Base-by-base conservation (phyloP, 2,888 invertebrate species). In the Myopa testacea region DNA sequence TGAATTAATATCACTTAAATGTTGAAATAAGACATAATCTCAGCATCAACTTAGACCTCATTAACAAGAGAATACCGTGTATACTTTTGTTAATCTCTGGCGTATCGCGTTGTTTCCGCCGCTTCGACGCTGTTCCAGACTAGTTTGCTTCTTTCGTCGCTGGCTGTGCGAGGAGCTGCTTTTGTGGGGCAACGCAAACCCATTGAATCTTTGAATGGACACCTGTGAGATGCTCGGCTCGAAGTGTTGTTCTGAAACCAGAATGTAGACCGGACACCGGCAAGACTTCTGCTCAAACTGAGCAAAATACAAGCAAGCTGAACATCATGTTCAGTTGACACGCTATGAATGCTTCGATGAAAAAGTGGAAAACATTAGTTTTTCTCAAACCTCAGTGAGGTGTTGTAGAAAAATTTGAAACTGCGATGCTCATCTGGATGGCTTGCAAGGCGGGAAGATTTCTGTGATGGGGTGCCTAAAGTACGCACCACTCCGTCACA, bases 121-220 rank as follows among this genome's bases (percentile, higher is more conserved):
- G 40, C 69, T 40, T 68, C 19, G n/a, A 14, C 26, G 26, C 2
- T 37, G 50, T 26, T n/a, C 34, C 70, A 50, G 52, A 16, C 7
- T 10, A 45, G 45, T 45, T 45, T 10, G 45, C 10, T 45, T 45
- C 45, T 10, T 3, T 45, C 45, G 45, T 45, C 45, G 45, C 45
- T 10, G 45, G 45, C 45, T 45, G 45, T 3, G 6, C 10, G 45
- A 6, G 6, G 45, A 45, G 14, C 45, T 45, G n/a, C 67, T 34
- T 67, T 50, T 10, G 7, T 12, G 8, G n/a, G 37, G 34, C 72
- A 58, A 62, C 60, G 7, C 52, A 50, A 74, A 40, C 37, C 34
- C 75, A 75, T 69, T 58, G 60, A 75, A 75, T 68, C 38, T 69
- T 75, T 40, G 58, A 68, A 69, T 69, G 75, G 37, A 69, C 75